A percentile compares a stretch with the other conserved stretches of the same genome.
Conservation (phyloP, 2,113 vertebrate genomes). For the Hystrix brachyura region DNA sequence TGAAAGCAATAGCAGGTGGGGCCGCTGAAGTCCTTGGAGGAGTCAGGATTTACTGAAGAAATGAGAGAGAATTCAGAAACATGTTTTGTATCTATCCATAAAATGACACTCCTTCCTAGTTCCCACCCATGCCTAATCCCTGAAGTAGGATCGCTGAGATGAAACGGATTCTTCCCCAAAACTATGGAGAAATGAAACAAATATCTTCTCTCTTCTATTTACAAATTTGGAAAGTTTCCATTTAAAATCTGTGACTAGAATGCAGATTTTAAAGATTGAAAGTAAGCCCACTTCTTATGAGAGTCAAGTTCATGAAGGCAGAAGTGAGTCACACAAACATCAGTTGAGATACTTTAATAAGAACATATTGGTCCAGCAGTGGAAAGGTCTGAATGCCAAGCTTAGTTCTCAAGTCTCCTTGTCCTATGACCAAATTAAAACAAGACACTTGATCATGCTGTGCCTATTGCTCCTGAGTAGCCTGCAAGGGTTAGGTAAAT, state of each 20-base stretch:
- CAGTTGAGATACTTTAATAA: not conserved
- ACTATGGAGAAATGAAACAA: constrained; percentile 10
- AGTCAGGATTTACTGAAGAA: constrained; percentile 51
- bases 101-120: not conserved
- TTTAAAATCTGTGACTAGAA: constrained; percentile 24
- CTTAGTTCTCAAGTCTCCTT: not conserved
- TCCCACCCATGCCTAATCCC: not conserved
- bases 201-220: not conserved
- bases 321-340: not conserved
- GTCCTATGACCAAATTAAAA: not conserved
- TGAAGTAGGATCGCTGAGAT: not conserved
- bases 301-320: not conserved
- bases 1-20: constrained; percentile 51
- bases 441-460: not conserved
- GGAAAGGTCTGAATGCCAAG: not conserved
- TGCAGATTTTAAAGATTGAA: constrained; percentile 28
- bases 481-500: not conserved
- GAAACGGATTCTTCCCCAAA: constrained; percentile 67
- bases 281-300: not conserved
- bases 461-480: not conserved
- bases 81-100: constrained; percentile 49
- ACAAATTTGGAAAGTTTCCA: not conserved
- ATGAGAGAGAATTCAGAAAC: constrained; percentile 74
- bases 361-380: not conserved
- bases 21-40: constrained; percentile 57